A percentile compares a stretch with the other conserved stretches of the same genome.
Evolutionary conservation across 2,113 vertebrate species (phyloP).

Genomic region (Amphiprion ocellaris): DNA sequence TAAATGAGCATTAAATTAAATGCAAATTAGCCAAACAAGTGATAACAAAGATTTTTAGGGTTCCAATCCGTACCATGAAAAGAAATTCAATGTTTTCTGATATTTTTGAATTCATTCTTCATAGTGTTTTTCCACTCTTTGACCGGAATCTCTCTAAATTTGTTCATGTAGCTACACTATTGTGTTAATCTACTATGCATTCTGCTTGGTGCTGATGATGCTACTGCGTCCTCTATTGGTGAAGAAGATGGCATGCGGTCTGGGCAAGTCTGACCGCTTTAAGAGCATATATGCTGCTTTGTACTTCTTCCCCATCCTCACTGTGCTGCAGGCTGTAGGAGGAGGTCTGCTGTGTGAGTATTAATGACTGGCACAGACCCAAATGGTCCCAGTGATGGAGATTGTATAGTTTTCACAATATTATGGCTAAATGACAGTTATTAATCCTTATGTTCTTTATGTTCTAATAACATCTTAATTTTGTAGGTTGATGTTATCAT

Average conservation of each 20-base stretch:
- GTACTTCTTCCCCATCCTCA: constrained; percentile 98
- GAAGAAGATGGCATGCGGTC: constrained; percentile 96
- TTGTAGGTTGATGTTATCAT: background rate
- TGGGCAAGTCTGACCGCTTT: constrained; percentile 96
- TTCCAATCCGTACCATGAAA: no score
- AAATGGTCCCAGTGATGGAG: background rate
- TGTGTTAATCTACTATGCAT: constrained; percentile 96
- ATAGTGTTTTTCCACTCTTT: background rate
- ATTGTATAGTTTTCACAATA: background rate
- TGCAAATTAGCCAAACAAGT: no score
- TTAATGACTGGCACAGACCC: no score
- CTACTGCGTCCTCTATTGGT: constrained; percentile 95
- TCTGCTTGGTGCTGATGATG: constrained; percentile 98
- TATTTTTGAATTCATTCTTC: no score
- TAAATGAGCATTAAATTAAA: no score
- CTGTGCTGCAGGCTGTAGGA: constrained; percentile 95
- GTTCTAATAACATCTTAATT: background rate
- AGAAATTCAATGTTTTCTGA: no score
- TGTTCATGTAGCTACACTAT: constrained; percentile 91
- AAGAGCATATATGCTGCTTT: constrained; percentile 98
- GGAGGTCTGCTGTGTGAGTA: constrained; percentile 96
- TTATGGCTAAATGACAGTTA: no score
- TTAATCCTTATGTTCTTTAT: background rate
- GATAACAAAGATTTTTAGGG: no score
- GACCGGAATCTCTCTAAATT: background rate